Conservation (phyloP, 2,113 vertebrate species). For the Glaucomys volans region DNA sequence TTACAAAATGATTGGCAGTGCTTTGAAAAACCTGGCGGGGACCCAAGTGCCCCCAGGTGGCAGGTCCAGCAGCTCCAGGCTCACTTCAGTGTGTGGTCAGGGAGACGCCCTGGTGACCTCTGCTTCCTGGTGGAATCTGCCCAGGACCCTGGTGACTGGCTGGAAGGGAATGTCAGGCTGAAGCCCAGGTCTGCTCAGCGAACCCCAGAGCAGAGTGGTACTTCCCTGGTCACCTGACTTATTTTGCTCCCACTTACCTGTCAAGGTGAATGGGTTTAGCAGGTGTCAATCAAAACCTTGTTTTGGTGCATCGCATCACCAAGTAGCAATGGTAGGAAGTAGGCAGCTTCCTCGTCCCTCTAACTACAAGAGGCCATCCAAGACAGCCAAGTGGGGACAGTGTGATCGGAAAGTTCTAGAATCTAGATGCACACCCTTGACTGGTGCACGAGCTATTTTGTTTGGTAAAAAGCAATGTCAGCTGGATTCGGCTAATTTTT, state of each 20-base stretch:
- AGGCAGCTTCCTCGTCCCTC: accelerated
- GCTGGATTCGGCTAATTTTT: background rate
- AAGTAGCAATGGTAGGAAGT: accelerated
- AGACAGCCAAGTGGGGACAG: accelerated
- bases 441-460: accelerated
- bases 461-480: background rate
- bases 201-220: no score
- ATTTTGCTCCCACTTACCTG: accelerated
- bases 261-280: accelerated
- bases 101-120: no score
- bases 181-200: accelerated
- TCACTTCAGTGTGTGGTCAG: accelerated
- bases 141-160: accelerated
- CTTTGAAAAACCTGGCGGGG: accelerated
- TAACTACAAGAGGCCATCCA: accelerated
- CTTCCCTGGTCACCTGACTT: no score
- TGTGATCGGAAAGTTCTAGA: no score
- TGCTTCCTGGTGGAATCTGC: accelerated
- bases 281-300: accelerated
- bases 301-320: accelerated
- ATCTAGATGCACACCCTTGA: accelerated
- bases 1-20: accelerated
- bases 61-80: accelerated
- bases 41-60: accelerated
- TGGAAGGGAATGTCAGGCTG: accelerated